These are phyloP conservation scores for Acanthosepion lycidas DNA, from an alignment of 2,888 invertebrate species.

Conservation along the genomic window DNA sequence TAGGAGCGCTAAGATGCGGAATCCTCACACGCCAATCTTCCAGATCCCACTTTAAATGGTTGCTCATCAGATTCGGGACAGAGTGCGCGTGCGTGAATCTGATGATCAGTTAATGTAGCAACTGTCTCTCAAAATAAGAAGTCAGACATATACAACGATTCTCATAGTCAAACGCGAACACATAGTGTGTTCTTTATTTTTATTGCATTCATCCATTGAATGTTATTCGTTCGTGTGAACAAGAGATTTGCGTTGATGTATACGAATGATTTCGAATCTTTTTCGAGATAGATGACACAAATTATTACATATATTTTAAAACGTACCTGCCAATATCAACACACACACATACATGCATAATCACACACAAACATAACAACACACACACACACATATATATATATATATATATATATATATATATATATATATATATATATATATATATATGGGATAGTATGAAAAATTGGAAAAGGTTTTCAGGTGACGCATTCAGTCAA, in stretches of 20 bases:
- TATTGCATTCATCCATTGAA: background rate
- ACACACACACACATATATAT: background rate
- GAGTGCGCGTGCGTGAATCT: background rate
- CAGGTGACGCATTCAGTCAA: no score
- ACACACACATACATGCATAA: background rate
- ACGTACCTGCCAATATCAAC: background rate
- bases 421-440: background rate
- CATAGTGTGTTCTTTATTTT: background rate
- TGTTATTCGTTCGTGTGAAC: background rate
- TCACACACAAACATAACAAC: no score
- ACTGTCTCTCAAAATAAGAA: background rate
- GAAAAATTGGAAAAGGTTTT: no score
- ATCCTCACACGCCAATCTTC: background rate
- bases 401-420: background rate
- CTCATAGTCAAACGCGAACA: background rate
- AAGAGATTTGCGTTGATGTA: accelerated
- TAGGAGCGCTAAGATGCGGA: background rate
- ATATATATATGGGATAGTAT: background rate
- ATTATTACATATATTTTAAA: background rate
- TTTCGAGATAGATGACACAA: background rate
- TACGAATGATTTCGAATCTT: background rate
- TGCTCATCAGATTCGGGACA: background rate
- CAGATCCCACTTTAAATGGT: background rate
- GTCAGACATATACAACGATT: background rate
- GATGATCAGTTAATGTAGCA: background rate